Evolutionary conservation across 2,113 vertebrate genomes (phyloP), one percentile per base, ranked within the genome.

Genomic region (Caracal caracal): DNA sequence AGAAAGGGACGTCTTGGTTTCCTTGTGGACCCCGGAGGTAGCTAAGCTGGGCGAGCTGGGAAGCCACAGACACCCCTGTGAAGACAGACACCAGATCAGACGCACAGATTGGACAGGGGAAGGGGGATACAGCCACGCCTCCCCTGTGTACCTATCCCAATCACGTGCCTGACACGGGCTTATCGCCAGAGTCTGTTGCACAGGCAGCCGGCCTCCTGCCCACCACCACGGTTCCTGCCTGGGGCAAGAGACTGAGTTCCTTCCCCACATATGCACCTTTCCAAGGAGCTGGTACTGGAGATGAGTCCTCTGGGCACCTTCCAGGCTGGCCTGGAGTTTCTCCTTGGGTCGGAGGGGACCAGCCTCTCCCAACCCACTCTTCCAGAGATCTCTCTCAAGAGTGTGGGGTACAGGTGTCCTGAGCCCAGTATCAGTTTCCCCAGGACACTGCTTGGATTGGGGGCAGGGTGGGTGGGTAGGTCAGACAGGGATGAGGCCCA

Each of bases 161-260:
- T 37, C 56, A 7, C 24, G 24, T 5, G 28, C 63, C 73, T n/a
- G 59, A 33, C 78, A 6, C 0, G 15, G 26, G 53, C 63, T 49
- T 9, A 6, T 33, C 4, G 0, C 30, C 26, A 2, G 40, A 30
- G 26, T 30, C 4, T 12, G 49, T 30, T 26, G 13, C 59, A 19
- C n/a, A 22, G 73, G 12, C 16, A 81, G 19, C 56, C 28, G 24
- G 3, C 35, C 61, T 65, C 47, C 79, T 49, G 40, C 89, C 53
- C 11, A 1, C 53, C 17, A 16, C 35, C n/a, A 9, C 19, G 17
- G 8, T 1, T 19, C 49, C 20, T 70, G 35, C 82, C 68, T 28
- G 6, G 10, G 59, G 26, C 85, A 28, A 47, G n/a, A 87, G 35
- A 30, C 37, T 22, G 15, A 24, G 17, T 3, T 81, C 13, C 5